Evolutionary conservation across 2,888 invertebrate genomes (phyloP), one percentile per base, ranked within the genome.

Genomic region (Lasioglossum lativentre): DNA sequence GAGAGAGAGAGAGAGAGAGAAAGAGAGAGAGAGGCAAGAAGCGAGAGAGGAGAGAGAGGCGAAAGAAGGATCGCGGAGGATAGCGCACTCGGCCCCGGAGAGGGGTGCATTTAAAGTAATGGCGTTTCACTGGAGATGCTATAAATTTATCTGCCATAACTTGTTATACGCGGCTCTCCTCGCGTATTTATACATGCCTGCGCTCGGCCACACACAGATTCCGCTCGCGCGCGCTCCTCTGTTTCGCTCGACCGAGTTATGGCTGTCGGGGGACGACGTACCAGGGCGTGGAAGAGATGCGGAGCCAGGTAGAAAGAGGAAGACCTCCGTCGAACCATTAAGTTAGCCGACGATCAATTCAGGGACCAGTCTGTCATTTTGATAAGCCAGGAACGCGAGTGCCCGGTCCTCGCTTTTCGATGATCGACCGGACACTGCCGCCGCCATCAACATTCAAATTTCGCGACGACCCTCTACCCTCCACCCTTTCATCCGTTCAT

Each of bases 101-200:
- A 91, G 90, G 91, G 90, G 87, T 91, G 91, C 91, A 88, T 91
- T 91, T 91, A 94, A 94, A 94, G 94, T 95, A 95, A 95, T 95
- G 94, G 95, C 94, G 95, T 95, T 95, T 94, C 94, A 94, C 93
- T 93, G 94, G 94, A 95, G 95, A 95, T 94, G 95, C 95, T 95
- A 95, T 95, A 95, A 95, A 95, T 95, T 95, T 95, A 95, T 95
- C 95, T 94, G 95, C 95, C 95, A 95, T 95, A 95, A 95, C 95
- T 95, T 95, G 95, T 95, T 95, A 95, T 94, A 94, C 94, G 95
- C 92, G 93, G 93, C 93, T 94, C 93, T 94, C 94, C 94, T 94
- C 95, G 94, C 93, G 94, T 95, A 95, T 94, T 95, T 95, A 94
- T 95, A 95, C 92, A 93, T 94, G 92, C 93, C 92, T 93, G 92